A percentile compares a stretch with the other conserved stretches of the same genome.
These are phyloP conservation scores for Spondyliosoma cantharus DNA, from an alignment of 2,797 vertebrate genomes.

Conservation along the genomic window DNA sequence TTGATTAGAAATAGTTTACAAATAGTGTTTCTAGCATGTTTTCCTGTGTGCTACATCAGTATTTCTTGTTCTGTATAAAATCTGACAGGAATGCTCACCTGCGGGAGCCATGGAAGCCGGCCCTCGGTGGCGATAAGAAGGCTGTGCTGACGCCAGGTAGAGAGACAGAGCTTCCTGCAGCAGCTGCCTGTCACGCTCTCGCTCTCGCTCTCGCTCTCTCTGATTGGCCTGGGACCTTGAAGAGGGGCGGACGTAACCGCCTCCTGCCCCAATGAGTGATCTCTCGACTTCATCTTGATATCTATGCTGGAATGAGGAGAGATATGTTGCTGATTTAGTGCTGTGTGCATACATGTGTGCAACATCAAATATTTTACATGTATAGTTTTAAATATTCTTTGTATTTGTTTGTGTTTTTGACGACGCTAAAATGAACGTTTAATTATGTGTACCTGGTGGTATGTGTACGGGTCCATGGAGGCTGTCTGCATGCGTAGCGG, in stretches of 20 bases:
- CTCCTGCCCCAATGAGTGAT: conserved; percentile 73
- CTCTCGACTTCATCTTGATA: conserved; percentile 85
- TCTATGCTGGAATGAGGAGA: conserved; percentile 83
- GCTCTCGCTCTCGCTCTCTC: conserved; percentile 75
- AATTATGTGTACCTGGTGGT: conserved; percentile 86
- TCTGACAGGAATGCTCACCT: conserved; percentile 46
- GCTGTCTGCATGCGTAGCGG: conserved; percentile 84
- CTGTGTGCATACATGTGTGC: conserved; percentile 8
- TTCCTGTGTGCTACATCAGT: neutral
- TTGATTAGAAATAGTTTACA: neutral
- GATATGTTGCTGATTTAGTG: neutral
- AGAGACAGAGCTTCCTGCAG: conserved; percentile 89
- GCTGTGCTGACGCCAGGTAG: conserved; percentile 84
- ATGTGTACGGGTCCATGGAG: conserved; percentile 89
- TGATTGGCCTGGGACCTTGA: conserved; percentile 74
- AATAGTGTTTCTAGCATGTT: neutral
- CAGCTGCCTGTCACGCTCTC: conserved; percentile 83
- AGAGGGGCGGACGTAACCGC: conserved; percentile 76
- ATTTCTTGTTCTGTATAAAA: neutral
- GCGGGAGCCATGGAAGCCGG: conserved; percentile 75
- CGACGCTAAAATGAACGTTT: too few species aligned
- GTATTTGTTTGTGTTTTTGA: too few species aligned
- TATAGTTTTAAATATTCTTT: too few species aligned
- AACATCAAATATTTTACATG: too few species aligned
- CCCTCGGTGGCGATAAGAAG: conserved; percentile 82